Conservation (phyloP, 2,797 vertebrate species). For the Protonibea diacanthus region DNA sequence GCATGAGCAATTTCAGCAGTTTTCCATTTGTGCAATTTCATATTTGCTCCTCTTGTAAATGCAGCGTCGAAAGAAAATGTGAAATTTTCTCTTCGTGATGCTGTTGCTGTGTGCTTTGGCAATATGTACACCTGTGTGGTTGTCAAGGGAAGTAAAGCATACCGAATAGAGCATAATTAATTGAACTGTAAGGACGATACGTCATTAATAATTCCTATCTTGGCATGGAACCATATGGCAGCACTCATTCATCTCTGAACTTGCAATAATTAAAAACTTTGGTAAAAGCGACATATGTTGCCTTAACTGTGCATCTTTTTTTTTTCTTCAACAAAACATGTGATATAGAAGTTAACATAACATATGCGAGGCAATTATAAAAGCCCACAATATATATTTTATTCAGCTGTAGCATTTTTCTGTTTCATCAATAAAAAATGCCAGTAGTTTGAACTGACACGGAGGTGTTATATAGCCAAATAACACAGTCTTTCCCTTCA, state of each 20-base stretch:
- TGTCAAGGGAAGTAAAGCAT: neutral
- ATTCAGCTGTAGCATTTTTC: neutral
- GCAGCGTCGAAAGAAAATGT: neutral
- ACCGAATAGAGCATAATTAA: neutral
- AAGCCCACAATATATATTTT: neutral
- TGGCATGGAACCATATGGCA: slow-evolving; percentile 24
- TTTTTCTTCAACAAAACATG: neutral
- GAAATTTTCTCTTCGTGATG: neutral
- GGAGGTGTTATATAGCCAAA: neutral
- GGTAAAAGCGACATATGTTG: neutral
- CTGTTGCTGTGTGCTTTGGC: neutral
- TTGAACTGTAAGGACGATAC: neutral
- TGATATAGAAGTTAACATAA: neutral
- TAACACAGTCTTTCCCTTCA: slow-evolving; percentile 25
- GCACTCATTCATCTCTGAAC: slow-evolving; percentile 14
- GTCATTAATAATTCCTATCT: slow-evolving; percentile 14
- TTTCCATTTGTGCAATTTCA: neutral
- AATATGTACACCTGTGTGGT: neutral
- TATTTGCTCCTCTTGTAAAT: neutral
- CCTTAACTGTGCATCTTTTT: neutral
- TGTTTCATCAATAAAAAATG: too few species aligned
- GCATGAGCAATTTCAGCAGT: slow-evolving; percentile 3
- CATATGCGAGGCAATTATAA: neutral
- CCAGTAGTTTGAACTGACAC: too few species aligned
- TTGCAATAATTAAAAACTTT: slow-evolving; percentile 7